Evolutionary conservation across 2,888 invertebrate genomes (phyloP).

Genomic region (Cetonia aurata): DNA sequence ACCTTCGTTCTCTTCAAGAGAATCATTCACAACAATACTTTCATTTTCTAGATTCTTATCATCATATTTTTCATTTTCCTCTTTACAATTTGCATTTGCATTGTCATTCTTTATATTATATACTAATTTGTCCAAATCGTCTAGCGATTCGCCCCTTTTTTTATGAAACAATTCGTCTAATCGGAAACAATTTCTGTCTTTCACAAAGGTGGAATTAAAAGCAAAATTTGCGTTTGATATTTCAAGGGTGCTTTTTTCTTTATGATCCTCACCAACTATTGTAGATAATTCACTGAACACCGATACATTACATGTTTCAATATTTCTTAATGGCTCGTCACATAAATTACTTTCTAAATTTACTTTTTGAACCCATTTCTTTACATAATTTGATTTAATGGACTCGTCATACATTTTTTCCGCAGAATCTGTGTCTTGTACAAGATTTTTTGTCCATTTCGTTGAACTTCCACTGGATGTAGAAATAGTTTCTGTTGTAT

Average conservation of each 20-base stretch:
- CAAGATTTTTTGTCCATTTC: neutral
- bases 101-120: neutral
- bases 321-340: neutral
- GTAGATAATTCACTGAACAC: slow-evolving; percentile 57
- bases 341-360: slow-evolving; percentile 3
- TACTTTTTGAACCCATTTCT: slow-evolving; percentile 39
- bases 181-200: slow-evolving; percentile 46
- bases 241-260: slow-evolving; percentile 42
- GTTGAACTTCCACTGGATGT: neutral
- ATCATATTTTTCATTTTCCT: neutral
- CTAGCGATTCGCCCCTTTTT: neutral
- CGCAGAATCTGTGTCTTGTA: neutral
- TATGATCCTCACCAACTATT: slow-evolving; percentile 52
- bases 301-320: slow-evolving; percentile 43
- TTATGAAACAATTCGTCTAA: slow-evolving; percentile 57
- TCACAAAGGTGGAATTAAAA: slow-evolving; percentile 55
- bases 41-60: neutral
- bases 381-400: slow-evolving; percentile 12
- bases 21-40: slow-evolving; percentile 37
- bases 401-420: neutral
- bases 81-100: neutral
- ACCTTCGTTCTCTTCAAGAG: slow-evolving; percentile 24
- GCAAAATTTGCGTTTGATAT: slow-evolving; percentile 45
- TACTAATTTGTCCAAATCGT: neutral
- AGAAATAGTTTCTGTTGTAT: slow-evolving; percentile 30